These are phyloP conservation scores for Orthonychiurus folsomi DNA, from an alignment of 2,888 invertebrate species.

Conservation along the genomic window DNA sequence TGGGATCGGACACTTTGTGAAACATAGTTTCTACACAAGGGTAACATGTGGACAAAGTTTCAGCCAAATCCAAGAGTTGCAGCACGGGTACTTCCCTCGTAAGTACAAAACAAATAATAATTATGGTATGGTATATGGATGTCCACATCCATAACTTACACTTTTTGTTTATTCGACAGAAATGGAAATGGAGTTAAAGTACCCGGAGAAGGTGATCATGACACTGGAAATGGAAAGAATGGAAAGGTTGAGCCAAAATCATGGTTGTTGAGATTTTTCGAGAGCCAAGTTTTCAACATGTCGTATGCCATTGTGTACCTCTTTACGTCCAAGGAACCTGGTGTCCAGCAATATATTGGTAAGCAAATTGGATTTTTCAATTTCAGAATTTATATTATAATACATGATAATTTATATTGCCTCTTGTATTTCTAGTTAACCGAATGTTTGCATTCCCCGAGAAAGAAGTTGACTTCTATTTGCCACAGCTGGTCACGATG, in stretches of 20 bases:
- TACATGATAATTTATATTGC: conserved; percentile 5
- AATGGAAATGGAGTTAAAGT: too few species aligned
- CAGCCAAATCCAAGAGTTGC: too few species aligned
- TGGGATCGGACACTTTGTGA: too few species aligned
- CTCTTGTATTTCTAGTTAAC: conserved; percentile 57
- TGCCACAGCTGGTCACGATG: conserved; percentile 96
- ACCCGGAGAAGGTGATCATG: conserved; percentile 3
- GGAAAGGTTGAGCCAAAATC: conserved; percentile 41
- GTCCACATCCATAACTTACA: too few species aligned
- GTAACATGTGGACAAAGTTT: too few species aligned
- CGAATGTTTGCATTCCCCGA: conserved; percentile 91
- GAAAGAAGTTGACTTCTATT: conserved; percentile 89
- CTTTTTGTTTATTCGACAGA: too few species aligned
- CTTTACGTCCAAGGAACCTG: conserved; percentile 95
- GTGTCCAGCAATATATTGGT: conserved; percentile 93
- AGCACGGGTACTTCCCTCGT: too few species aligned
- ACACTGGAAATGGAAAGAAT: conserved; percentile 15
- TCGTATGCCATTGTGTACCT: conserved; percentile 97
- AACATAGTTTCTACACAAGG: too few species aligned
- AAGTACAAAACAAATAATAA: too few species aligned
- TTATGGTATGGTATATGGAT: too few species aligned
- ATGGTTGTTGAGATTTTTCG: conserved; percentile 75
- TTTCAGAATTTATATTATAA: conserved; percentile 14
- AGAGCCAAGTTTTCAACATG: conserved; percentile 96
- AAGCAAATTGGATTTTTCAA: too few species aligned